Base-by-base conservation (phyloP, 2,888 invertebrate genomes). In the Volucella bombylans region DNA sequence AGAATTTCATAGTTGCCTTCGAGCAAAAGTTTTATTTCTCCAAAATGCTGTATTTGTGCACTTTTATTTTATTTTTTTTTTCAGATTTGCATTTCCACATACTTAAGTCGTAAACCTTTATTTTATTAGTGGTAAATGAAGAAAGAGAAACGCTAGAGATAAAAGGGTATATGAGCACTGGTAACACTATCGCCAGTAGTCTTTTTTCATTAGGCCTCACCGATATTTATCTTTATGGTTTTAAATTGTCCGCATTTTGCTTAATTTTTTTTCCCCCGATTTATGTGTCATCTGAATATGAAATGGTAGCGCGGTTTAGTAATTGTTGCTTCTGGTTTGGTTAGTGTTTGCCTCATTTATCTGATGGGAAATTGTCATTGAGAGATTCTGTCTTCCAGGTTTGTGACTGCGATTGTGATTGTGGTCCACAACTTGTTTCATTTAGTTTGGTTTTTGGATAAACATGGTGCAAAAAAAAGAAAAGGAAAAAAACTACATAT, bases 141-240 rank as follows among this genome's bases (percentile, higher is more conserved):
- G 23, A 23, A n/a, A 14, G 23, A 14, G 50, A n/a, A 11, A 50
- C 12, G 12, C 45, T n/a, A 15, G 43, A 49, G 18, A 31, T 31
- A 31, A 31, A 31, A 65, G 50, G 54, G 50, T 38, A 73, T 68
- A 68, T 31, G 39, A 38, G 9, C 64, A 61, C 23, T 78, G 78
- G 82, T 78, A 79, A 74, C 78, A 82, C 71, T 74, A 31, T 31
- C 6, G 31, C 31, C 31, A 71, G 83, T 59, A 74, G 82, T 64
- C 49, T 67, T 67, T 31, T 59, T 61, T 55, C 80, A 65, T 83
- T 54, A 67, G 71, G 47, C 78, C 49, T 67, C 64, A 69, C 74
- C 79, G 83, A 83, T 83, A 83, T 79, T 80, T 76, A 83, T 83
- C 83, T 83, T 83, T 80, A 83, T 83, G 74, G 85, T 77, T 71